These are phyloP conservation scores for Coracias cyanogaster DNA, from an alignment of 2,797 vertebrate species.

Conservation along the genomic window DNA sequence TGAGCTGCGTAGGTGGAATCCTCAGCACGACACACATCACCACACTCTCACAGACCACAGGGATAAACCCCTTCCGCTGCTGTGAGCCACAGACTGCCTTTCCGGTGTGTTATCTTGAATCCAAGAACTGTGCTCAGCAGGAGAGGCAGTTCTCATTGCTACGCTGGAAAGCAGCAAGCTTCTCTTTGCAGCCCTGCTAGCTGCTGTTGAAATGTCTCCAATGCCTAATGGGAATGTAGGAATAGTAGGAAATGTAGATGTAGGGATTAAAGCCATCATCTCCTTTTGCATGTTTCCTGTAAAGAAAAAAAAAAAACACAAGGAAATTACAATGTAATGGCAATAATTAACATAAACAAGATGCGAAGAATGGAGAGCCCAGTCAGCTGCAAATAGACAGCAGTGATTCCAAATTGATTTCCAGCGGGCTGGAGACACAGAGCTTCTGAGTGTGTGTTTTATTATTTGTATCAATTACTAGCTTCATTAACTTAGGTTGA, in stretches of 20 bases:
- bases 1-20: accelerated
- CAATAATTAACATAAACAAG: not conserved
- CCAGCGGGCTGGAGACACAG: not conserved
- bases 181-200: not conserved
- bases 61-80: not conserved
- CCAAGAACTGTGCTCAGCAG: not conserved
- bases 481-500: not conserved
- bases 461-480: not conserved
- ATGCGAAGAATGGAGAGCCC: not conserved
- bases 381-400: not conserved
- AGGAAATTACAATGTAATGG: not conserved
- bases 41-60: not conserved
- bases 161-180: not conserved
- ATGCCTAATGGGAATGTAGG: not conserved
- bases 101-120: not conserved
- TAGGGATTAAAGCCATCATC: not conserved
- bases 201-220: not conserved
- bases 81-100: not conserved
- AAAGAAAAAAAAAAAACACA: not conserved
- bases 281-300: not conserved
- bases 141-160: not conserved
- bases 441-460: not conserved
- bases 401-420: not conserved
- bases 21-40: not conserved
- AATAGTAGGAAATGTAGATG: not conserved